A percentile compares a stretch with the other conserved stretches of the same genome.
Evolutionary conservation across 2,888 invertebrate species (phyloP).

Genomic region (Pseudococcus longispinus): DNA sequence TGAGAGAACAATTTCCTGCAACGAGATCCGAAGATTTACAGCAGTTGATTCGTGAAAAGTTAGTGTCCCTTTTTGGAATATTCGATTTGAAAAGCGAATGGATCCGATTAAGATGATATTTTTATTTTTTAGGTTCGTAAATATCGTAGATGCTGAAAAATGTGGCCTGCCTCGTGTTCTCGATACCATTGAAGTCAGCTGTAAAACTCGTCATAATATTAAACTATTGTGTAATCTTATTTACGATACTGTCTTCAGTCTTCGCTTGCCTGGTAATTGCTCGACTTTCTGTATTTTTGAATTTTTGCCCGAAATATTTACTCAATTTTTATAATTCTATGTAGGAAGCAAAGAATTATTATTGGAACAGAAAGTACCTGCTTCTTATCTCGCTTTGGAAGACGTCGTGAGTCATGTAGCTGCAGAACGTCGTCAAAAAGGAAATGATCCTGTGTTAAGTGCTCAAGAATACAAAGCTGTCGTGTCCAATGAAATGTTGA

Average conservation of each 20-base stretch:
- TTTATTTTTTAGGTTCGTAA: slow-evolving; percentile 72
- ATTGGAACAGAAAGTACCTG: slow-evolving; percentile 92
- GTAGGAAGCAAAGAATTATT: slow-evolving; percentile 84
- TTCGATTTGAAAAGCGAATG: not conserved
- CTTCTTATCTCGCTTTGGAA: slow-evolving; percentile 92
- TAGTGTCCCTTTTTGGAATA: not conserved
- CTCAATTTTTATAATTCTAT: not conserved
- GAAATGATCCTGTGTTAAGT: slow-evolving; percentile 80
- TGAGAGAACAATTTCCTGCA: slow-evolving; percentile 70
- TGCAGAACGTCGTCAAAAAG: slow-evolving; percentile 73
- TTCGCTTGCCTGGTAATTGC: slow-evolving; percentile 79
- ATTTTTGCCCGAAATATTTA: not conserved
- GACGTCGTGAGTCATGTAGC: slow-evolving; percentile 87
- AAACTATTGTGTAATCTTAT: slow-evolving; percentile 87
- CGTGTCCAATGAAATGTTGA: slow-evolving; percentile 69
- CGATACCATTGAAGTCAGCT: slow-evolving; percentile 89
- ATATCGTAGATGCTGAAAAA: slow-evolving; percentile 94
- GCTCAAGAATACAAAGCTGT: slow-evolving; percentile 77
- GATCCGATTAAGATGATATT: not conserved
- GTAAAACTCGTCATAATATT: slow-evolving; percentile 86
- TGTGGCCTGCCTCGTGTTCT: slow-evolving; percentile 91
- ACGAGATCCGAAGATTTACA: slow-evolving; percentile 80
- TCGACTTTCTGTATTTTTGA: not conserved
- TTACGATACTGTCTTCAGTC: slow-evolving; percentile 90
- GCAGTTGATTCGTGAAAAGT: slow-evolving; percentile 77